Percentiles rank a stretch among this genome's conserved stretches.
Conservation (phyloP, 2,113 vertebrate species). For the Centrocercus urophasianus region DNA sequence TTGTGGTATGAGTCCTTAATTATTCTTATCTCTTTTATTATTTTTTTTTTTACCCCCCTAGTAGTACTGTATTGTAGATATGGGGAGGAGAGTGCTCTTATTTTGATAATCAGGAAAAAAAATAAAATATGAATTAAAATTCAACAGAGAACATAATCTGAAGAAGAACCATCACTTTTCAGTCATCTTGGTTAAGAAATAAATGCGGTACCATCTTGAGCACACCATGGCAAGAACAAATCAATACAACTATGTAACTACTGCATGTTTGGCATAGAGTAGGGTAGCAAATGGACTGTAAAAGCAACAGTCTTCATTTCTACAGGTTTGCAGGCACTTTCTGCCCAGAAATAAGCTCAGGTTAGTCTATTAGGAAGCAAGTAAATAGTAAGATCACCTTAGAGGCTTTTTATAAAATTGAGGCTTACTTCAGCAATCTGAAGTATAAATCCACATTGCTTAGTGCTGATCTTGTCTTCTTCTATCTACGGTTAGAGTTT, state of each 20-base stretch:
- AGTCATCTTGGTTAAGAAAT: background rate
- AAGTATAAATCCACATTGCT: constrained; percentile 64
- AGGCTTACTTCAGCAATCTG: constrained; percentile 54
- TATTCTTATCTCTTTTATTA: background rate
- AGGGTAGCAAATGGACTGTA: background rate
- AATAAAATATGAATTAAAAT: background rate
- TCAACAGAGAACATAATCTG: background rate
- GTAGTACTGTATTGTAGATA: background rate
- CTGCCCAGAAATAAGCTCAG: constrained; percentile 25
- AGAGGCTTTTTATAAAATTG: constrained; percentile 40
- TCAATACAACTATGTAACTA: background rate
- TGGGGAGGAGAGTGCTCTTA: background rate
- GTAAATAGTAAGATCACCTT: constrained; percentile 38
- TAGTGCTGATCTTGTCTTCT: constrained; percentile 44
- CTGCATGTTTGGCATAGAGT: background rate
- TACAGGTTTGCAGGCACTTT: background rate
- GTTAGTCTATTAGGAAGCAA: constrained; percentile 46
- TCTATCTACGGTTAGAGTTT: constrained; percentile 59
- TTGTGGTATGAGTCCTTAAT: background rate
- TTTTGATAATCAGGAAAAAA: background rate
- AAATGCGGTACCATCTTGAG: background rate
- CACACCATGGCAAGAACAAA: background rate
- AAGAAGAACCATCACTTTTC: background rate
- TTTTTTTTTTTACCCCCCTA: background rate
- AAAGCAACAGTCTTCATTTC: background rate